Percentiles rank a stretch among this genome's conserved stretches.
These are phyloP conservation scores for Muraenolepis orangiensis DNA, from an alignment of 2,797 vertebrate genomes.

Conservation along the genomic window DNA sequence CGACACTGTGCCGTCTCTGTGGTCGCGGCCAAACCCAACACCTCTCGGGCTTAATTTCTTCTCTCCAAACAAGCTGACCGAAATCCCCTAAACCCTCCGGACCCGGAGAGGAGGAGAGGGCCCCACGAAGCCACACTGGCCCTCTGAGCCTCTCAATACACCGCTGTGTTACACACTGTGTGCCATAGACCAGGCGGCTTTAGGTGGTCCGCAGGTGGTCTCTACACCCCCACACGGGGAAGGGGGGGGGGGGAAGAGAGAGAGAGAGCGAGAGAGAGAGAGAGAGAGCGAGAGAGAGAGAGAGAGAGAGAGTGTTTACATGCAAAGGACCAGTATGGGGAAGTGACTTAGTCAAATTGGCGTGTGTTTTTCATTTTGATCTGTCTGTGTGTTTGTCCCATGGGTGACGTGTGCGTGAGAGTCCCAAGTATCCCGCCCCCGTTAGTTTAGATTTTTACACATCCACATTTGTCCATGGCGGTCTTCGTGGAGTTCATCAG, in stretches of 20 bases:
- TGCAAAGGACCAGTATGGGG: no score
- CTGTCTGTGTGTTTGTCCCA: neutral
- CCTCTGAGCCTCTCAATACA: conserved; percentile 30
- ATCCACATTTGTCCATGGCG: neutral
- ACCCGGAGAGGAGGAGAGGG: conserved; percentile 18
- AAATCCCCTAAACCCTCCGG: conserved; percentile 10
- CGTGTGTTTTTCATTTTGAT: no score
- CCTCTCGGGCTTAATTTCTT: conserved; percentile 4
- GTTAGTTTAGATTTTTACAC: neutral
- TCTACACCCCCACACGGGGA: no score
- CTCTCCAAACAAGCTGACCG: conserved; percentile 8
- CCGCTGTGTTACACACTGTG: conserved; percentile 28
- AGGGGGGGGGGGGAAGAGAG: neutral
- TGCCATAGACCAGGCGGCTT: conserved; percentile 23
- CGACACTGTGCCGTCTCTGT: conserved; percentile 12
- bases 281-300: neutral
- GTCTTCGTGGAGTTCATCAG: neutral
- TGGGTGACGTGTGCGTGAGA: conserved; percentile 26
- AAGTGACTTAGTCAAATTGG: no score
- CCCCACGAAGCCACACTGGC: conserved; percentile 9
- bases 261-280: neutral
- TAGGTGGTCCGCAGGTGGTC: conserved; percentile 35
- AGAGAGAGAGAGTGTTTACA: neutral
- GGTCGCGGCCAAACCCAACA: conserved; percentile 26
- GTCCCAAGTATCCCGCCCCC: neutral